Evolutionary conservation across 2,797 vertebrate species (phyloP).

Genomic region (Lemur catta): DNA sequence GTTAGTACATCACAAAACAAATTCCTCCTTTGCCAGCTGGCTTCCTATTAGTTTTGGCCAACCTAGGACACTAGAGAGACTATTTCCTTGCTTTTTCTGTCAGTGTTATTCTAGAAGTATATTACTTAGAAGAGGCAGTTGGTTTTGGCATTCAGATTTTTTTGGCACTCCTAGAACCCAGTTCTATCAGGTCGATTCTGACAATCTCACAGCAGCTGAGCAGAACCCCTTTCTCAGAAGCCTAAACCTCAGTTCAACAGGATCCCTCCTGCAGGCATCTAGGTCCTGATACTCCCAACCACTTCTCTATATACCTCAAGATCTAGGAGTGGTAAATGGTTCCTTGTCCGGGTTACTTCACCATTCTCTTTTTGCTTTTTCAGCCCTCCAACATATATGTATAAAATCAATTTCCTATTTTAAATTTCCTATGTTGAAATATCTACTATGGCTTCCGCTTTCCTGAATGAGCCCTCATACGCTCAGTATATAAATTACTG

Average conservation of each 20-base stretch:
- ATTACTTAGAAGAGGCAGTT: background rate
- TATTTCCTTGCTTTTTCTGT: background rate
- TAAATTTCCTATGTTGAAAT: slow-evolving; percentile 7
- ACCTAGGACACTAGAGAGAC: background rate
- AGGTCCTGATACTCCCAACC: background rate
- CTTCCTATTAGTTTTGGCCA: background rate
- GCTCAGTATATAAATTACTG: background rate
- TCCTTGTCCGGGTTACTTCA: background rate
- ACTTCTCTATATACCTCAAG: background rate
- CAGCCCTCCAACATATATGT: background rate
- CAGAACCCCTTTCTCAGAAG: background rate
- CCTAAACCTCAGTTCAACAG: background rate
- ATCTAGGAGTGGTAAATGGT: background rate
- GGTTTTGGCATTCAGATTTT: background rate
- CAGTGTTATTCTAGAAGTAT: background rate
- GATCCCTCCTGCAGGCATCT: background rate
- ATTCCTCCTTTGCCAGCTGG: background rate
- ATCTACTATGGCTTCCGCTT: background rate
- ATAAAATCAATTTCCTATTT: background rate
- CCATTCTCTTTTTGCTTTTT: background rate
- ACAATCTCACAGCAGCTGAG: background rate
- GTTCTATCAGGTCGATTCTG: background rate
- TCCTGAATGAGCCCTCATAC: background rate
- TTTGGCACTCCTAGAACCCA: background rate
- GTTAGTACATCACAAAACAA: background rate